Base-by-base conservation (phyloP, 1,140 invertebrate genomes). In the Diorhabda elongata region DNA sequence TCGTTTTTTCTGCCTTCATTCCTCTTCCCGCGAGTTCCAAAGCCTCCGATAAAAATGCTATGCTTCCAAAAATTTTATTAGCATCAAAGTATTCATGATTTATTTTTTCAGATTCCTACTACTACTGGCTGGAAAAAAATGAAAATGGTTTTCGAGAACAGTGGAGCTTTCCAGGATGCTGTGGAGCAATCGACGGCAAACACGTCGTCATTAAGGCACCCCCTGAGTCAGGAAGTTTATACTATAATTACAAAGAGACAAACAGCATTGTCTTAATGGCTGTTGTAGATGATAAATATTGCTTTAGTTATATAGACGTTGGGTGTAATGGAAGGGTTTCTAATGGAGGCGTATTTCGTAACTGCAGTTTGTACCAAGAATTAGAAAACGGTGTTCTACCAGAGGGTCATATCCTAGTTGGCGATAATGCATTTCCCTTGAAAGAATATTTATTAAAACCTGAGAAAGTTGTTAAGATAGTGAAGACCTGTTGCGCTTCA, bases 121-220 rank as follows among this genome's bases (percentile, higher is more conserved):
- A 45, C 6, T 62, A 68, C 8, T 56, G 62, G 45, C 42, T 80
- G 76, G 74, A 73, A 73, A 69, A 57, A 69, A 45, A 75, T 65
- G 75, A 74, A 58, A 63, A 71, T 44, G 61, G 69, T 67, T 82
- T 81, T 75, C 71, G 76, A 69, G 62, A 74, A 62, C 73, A 60
- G 58, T 82, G 78, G 76, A 76, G 79, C 69, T 81, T 83, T 71
- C 80, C 81, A 8, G 71, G 79, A 65, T 82, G 79, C 66, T 66
- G 80, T 47, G 79, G 81, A 8, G 76, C 80, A 11, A 65, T 83
- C n/a, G 79, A 82, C 69, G 79, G 77, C 42, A 81, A 80, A 68
- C 78, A 62, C 43, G 44, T 43, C 5, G 41, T 44, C 44, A 62
- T 62, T 44, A 62, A 62, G 11, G 42, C 42, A 3, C 42, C 41